phyloP scores from a whole-genome alignment of 1,140 invertebrate genomes.

The Bombus ignitus region DNA sequence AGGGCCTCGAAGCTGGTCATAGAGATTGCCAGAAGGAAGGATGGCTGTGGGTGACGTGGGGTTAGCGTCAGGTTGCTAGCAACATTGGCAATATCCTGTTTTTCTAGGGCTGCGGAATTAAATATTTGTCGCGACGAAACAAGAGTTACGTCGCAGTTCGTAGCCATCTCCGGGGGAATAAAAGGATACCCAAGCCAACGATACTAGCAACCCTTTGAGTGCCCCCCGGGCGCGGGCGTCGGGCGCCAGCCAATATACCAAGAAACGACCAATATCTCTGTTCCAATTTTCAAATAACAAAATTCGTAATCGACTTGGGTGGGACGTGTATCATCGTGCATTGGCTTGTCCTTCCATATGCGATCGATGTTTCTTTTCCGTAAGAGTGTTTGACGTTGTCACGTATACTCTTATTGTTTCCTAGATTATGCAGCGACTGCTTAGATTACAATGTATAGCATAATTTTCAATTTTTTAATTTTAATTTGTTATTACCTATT shows the following conservation, averaged over 20 bases:
- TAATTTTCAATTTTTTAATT: too few relatives aligned
- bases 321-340: too few relatives aligned
- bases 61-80: slow-evolving; percentile 40
- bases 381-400: too few relatives aligned
- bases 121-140: slow-evolving; percentile 70
- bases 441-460: too few relatives aligned
- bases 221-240: slow-evolving; percentile 15
- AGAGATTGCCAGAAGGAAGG: slow-evolving; percentile 5
- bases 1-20: slow-evolving; percentile 23
- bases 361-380: neutral
- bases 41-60: slow-evolving; percentile 2
- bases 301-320: slow-evolving; percentile 20
- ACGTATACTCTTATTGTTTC: too few relatives aligned
- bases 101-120: slow-evolving; percentile 70
- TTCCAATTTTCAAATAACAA: slow-evolving; percentile 48
- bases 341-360: too few relatives aligned
- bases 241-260: slow-evolving; percentile 58
- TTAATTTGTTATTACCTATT: too few relatives aligned
- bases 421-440: too few relatives aligned
- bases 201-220: slow-evolving; percentile 59
- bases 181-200: slow-evolving; percentile 59
- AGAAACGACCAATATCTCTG: slow-evolving; percentile 51
- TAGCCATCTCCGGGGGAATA: slow-evolving; percentile 60
- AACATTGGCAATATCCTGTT: slow-evolving; percentile 74
- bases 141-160: slow-evolving; percentile 67